Percentiles rank a stretch among this genome's conserved stretches.
Evolutionary conservation across 2,797 vertebrate species (phyloP).

Genomic region (Phataginus tricuspis): DNA sequence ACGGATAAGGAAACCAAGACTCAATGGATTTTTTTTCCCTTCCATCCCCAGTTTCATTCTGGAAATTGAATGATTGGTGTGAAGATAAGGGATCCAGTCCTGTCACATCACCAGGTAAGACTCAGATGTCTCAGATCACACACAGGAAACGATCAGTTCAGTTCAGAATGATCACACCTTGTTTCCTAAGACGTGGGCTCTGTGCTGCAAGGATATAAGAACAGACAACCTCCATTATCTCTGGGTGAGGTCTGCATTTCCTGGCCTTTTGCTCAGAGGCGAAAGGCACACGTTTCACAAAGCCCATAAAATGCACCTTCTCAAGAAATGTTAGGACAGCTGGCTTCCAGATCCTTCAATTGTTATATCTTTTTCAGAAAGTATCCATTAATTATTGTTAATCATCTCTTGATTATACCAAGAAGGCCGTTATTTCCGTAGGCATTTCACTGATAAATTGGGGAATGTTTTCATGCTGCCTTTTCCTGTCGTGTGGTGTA

Average conservation of each 20-base stretch:
- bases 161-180: background rate
- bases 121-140: background rate
- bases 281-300: conserved; percentile 81
- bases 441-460: conserved; percentile 91
- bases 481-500: conserved; percentile 87
- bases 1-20: background rate
- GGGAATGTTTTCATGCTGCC: conserved; percentile 89
- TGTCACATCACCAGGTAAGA: background rate
- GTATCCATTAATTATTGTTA: conserved; percentile 89
- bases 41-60: conserved; percentile 53
- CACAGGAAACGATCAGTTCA: background rate
- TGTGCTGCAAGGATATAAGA: conserved; percentile 64
- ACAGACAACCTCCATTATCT: conserved; percentile 58
- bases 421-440: conserved; percentile 89
- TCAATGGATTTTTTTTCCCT: background rate
- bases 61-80: conserved; percentile 20
- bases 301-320: conserved; percentile 85
- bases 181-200: conserved; percentile 41
- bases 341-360: conserved; percentile 90
- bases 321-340: conserved; percentile 89
- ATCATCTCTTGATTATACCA: conserved; percentile 89
- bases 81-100: background rate
- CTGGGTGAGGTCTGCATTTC: conserved; percentile 67
- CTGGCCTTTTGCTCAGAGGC: conserved; percentile 73
- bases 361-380: conserved; percentile 86